Evolutionary conservation across 1,140 invertebrate genomes (phyloP), one percentile per base, ranked within the genome.

Genomic region (Drosophila insularis): DNA sequence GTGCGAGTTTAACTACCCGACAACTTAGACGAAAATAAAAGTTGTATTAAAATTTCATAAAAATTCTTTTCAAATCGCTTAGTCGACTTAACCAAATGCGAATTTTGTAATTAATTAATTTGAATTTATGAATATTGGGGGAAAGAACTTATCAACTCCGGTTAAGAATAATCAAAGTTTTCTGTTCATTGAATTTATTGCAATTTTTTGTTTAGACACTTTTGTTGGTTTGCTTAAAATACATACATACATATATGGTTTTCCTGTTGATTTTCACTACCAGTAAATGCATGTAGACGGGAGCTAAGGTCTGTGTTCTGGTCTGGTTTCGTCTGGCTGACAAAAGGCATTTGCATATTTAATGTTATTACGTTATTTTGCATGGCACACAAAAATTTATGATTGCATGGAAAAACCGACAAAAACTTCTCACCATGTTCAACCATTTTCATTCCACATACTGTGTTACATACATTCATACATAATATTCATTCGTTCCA

Each of bases 321-420:
- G 43, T 46, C 43, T 14, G 40, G 4, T 46, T 21, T 21, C 17
- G 17, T 21, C 8, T 19, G 77, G 85, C 84, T 89, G 84, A 89
- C 84, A 89, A 89, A 89, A 89, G 85, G 85, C 84, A 89, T 89
- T 89, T 89, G 84, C 84, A 89, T 89, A 89, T 89, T 89, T 89
- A 89, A 89, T 89, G 85, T 89, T 89, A 89, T 89, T 89, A 89
- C 84, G 84, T 89, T 89, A 89, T 89, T 87, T 89, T 89, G 84
- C 84, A 84, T 89, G 80, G 79, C 84, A 82, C 68, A 89, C 84
- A 84, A 80, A 89, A 89, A 89, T 89, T 80, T 89, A 89, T 89
- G 84, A 89, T 89, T 89, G 84, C 84, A 89, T 89, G 77, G 31
- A 58, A 58, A 58, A 27, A 32, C 14, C 82, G 68, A 73, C 56